Percentiles rank a stretch among this genome's conserved stretches.
Conservation (phyloP, 2,113 vertebrate genomes). For the Benitochromis conjunctus region DNA sequence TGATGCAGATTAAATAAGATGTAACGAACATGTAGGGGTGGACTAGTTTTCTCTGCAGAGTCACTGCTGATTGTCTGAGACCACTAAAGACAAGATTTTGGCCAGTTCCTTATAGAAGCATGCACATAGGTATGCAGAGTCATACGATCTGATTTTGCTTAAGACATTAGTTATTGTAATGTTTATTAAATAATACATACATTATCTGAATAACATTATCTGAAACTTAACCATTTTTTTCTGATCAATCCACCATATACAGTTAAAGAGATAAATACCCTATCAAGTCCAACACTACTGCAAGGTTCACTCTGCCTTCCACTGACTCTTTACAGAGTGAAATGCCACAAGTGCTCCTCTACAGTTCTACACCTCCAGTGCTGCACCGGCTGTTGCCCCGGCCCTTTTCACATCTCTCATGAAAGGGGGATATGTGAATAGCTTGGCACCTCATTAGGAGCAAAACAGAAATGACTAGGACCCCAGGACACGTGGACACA, state of each 20-base stretch:
- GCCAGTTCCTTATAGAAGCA: not conserved
- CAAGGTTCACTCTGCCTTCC: not conserved
- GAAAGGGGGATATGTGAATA: slow-evolving; percentile 30
- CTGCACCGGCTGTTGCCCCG: slow-evolving; percentile 25
- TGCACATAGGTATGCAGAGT: not conserved
- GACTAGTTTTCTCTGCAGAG: not conserved
- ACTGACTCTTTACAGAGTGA: not conserved
- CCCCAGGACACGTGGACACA: not conserved
- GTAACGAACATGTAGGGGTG: too few species aligned
- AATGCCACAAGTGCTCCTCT: not conserved
- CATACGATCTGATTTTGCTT: not conserved
- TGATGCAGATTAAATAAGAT: not conserved
- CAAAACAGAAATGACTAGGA: not conserved
- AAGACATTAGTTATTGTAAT: not conserved
- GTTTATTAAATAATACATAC: not conserved
- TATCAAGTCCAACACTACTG: not conserved
- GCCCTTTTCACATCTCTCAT: not conserved
- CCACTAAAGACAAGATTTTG: not conserved
- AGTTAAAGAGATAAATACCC: not conserved
- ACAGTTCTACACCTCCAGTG: not conserved
- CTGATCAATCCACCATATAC: not conserved
- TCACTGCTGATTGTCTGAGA: not conserved
- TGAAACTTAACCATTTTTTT: not conserved
- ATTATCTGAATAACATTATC: not conserved
- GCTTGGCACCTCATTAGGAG: slow-evolving; percentile 45